phyloP scores from a whole-genome alignment of 2,888 invertebrate species.

The Panzeria rudis region DNA sequence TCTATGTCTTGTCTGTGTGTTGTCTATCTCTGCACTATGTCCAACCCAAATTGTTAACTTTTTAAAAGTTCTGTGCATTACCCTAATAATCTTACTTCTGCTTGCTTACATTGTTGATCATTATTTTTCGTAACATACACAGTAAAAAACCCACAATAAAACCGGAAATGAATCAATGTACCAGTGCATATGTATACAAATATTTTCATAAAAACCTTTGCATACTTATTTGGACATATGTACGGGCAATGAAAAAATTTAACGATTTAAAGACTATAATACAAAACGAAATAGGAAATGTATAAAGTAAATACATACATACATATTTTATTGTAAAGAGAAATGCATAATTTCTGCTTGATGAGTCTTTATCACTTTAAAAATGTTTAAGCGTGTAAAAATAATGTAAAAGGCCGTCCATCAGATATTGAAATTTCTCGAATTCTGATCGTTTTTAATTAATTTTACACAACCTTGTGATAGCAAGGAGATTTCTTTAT shows the following conservation, averaged over 20 bases:
- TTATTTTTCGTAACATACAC: background rate
- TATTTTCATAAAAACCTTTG: conserved; percentile 1
- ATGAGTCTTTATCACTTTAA: background rate
- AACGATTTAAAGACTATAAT: background rate
- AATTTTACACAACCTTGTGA: too few species aligned
- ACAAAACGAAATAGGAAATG: background rate
- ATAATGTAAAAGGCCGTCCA: background rate
- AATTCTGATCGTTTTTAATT: too few species aligned
- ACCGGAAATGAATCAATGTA: conserved; percentile 58
- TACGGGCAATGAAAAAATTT: background rate
- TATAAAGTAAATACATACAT: background rate
- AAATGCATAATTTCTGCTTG: too few species aligned
- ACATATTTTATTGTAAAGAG: background rate
- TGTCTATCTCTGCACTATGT: too few species aligned
- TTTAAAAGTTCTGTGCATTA: background rate
- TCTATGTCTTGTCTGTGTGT: too few species aligned
- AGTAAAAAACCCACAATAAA: conserved; percentile 24
- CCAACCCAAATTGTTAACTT: too few species aligned
- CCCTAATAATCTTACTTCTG: conserved; percentile 7
- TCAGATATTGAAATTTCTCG: background rate
- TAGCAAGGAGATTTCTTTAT: too few species aligned
- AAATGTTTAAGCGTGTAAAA: background rate
- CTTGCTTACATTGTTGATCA: background rate
- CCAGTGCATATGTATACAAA: conserved; percentile 32
- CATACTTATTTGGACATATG: background rate